Base-by-base conservation (phyloP, 2,113 vertebrate species). In the Sceloporus undulatus region DNA sequence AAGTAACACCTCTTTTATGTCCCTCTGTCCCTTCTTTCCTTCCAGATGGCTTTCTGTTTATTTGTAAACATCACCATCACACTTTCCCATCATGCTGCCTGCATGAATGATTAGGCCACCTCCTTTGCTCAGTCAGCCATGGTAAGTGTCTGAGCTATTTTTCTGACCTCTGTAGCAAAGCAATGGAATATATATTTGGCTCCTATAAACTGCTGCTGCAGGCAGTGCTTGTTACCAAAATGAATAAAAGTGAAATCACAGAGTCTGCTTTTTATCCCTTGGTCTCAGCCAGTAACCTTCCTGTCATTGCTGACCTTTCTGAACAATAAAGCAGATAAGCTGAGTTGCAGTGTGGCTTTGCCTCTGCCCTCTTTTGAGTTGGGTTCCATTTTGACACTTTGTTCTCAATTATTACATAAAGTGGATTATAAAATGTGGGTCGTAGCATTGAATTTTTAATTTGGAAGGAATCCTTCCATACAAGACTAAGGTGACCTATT, bases 21-120 rank as follows among this genome's bases (percentile, higher is more conserved):
- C 91, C 91, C 87, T 87, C 93, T 88, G 89, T 91, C 59, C 80
- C 85, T 90, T 77, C 52, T 76, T 56, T 82, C 66, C 84, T 90
- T 89, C 92, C 93, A 95, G 90, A 88, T 94, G 94, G 92, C 86
- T 84, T 90, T 95, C 94, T 95, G 94, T 95, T 90, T 85, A 90
- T 73, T 83, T 0, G 38, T 75, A 81, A 62, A 90, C 78, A 93
- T 23, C 93, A 87, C 84, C 92, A 90, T 91, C 82, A 83, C 91
- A 91, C 82, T 79, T 89, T 93, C 94, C 92, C 91, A 84, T 86
- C 87, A 52, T n/a, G 84, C 70, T 84, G 29, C 21, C 65, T 10
- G 62, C 83, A 82, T 85, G 38, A 73, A 29, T 59, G 89, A 93
- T 71, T 16, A 80, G 86, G 85, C 82, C n/a, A 82, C 65, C 21